Conservation (phyloP, 2,113 vertebrate genomes). For the Neogobius melanostomus region DNA sequence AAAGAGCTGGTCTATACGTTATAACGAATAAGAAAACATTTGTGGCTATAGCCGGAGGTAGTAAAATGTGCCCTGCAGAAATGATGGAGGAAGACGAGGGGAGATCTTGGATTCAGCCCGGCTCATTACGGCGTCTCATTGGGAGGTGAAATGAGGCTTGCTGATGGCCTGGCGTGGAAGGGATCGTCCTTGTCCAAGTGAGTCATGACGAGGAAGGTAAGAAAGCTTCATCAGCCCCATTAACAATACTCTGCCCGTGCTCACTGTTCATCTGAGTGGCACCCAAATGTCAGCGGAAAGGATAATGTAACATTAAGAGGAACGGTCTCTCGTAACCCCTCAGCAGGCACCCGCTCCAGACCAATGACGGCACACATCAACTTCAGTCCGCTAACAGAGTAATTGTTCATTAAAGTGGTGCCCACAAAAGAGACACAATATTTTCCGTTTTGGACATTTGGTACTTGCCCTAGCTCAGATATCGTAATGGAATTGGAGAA, state of each 20-base stretch:
- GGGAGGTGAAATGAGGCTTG: conserved; percentile 88
- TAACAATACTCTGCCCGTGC: conserved; percentile 34
- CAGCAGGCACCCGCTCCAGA: not conserved
- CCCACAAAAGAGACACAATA: not conserved
- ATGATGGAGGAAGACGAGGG: conserved; percentile 68
- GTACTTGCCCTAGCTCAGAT: not conserved
- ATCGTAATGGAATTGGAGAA: not conserved
- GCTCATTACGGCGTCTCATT: conserved; percentile 83
- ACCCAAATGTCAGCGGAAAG: conserved; percentile 40
- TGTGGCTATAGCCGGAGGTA: conserved; percentile 20
- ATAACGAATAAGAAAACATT: not conserved
- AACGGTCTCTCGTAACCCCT: conserved; percentile 39
- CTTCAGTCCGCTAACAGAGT: not conserved
- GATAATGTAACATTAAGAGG: conserved; percentile 42
- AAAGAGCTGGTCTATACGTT: too few relatives aligned
- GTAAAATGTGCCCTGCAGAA: conserved; percentile 10
- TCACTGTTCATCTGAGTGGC: conserved; percentile 38
- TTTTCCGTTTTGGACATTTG: not conserved
- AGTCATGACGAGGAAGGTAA: conserved; percentile 41
- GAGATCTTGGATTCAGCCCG: conserved; percentile 62
- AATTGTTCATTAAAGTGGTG: conserved; percentile 5
- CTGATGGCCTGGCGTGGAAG: conserved; percentile 57
- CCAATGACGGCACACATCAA: not conserved
- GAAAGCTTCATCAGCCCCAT: conserved; percentile 51
- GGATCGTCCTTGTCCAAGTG: conserved; percentile 55